Percentiles rank a stretch among this genome's conserved stretches.
These are phyloP conservation scores for Achlya flavicornis DNA, from an alignment of 2,888 invertebrate species.

Conservation along the genomic window DNA sequence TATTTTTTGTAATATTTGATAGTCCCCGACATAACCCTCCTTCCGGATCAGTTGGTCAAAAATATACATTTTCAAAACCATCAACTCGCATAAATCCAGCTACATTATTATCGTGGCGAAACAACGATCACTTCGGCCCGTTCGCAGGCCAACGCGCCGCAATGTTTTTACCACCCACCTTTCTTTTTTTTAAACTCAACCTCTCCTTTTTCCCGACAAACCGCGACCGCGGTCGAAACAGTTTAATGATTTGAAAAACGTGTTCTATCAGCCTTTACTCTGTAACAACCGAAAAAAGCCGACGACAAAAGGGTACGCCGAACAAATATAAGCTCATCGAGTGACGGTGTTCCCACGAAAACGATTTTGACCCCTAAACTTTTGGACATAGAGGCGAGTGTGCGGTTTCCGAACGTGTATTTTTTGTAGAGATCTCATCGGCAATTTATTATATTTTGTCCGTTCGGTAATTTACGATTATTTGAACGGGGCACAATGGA, in stretches of 20 bases:
- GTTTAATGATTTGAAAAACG: slow-evolving; percentile 85
- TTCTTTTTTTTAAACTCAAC: slow-evolving; percentile 52
- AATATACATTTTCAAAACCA: background rate
- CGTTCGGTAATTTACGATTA: slow-evolving; percentile 81
- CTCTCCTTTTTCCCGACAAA: slow-evolving; percentile 62
- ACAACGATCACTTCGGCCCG: slow-evolving; percentile 66
- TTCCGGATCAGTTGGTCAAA: too few species aligned
- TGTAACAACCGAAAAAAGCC: slow-evolving; percentile 82
- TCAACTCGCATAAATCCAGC: slow-evolving; percentile 27
- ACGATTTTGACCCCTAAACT: slow-evolving; percentile 48
- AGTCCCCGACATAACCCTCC: too few species aligned
- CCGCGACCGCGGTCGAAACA: slow-evolving; percentile 78
- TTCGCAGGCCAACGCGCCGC: slow-evolving; percentile 55
- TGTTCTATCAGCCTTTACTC: slow-evolving; percentile 83
- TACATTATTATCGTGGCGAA: slow-evolving; percentile 61
- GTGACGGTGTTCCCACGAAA: slow-evolving; percentile 38
- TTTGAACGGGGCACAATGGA: slow-evolving; percentile 75
- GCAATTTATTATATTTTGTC: slow-evolving; percentile 84
- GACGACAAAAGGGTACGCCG: slow-evolving; percentile 78
- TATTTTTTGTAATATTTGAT: too few species aligned
- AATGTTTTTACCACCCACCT: slow-evolving; percentile 53
- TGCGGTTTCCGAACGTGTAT: slow-evolving; percentile 33
- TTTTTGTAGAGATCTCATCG: slow-evolving; percentile 79
- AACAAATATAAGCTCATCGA: slow-evolving; percentile 78
- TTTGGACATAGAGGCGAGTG: slow-evolving; percentile 24